phyloP scores from a whole-genome alignment of 2,113 vertebrate species.

The Albula goreensis region DNA sequence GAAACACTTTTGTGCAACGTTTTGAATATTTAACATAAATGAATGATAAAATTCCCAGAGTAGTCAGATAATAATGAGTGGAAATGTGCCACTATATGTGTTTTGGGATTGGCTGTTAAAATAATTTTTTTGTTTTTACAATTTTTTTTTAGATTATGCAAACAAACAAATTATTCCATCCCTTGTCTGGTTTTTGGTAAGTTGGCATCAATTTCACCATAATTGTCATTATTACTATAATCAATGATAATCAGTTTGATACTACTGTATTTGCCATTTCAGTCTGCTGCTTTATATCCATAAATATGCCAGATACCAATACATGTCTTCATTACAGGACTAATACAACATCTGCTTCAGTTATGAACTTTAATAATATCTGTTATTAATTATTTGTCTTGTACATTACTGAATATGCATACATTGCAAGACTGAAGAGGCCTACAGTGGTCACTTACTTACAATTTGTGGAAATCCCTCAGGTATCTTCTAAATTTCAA shows the following conservation, averaged over 20 bases:
- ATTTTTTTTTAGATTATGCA: conserved; percentile 68
- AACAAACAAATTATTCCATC: conserved; percentile 69
- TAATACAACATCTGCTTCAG: background rate
- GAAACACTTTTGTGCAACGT: background rate
- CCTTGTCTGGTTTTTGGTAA: conserved; percentile 73
- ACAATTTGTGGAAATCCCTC: background rate
- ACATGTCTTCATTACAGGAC: background rate
- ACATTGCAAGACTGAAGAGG: background rate
- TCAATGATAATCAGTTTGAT: background rate
- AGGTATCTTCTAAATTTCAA: background rate
- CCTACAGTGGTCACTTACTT: background rate
- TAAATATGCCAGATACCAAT: background rate
- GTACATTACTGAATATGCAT: background rate
- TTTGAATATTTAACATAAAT: background rate
- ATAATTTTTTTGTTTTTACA: background rate
- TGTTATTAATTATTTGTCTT: background rate
- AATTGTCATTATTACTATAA: background rate
- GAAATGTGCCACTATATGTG: background rate
- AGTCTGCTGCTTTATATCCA: background rate
- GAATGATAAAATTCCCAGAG: background rate
- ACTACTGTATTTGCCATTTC: background rate
- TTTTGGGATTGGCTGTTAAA: background rate
- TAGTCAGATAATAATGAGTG: background rate
- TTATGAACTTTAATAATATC: background rate
- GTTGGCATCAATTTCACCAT: conserved; percentile 44